Evolutionary conservation across 2,888 invertebrate species (phyloP).

Genomic region (Lochmaea crataegi): DNA sequence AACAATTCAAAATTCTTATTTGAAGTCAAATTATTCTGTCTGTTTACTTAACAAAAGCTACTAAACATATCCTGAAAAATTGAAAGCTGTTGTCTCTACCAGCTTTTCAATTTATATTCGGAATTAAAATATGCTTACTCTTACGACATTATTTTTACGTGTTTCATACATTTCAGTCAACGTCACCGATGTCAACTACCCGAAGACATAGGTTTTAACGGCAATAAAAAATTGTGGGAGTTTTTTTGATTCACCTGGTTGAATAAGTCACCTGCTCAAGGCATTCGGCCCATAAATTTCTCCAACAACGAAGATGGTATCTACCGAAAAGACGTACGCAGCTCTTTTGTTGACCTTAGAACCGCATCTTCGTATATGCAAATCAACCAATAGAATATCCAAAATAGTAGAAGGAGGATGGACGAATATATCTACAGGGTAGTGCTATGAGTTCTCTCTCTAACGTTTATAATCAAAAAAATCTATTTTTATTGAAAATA

Average conservation of each 20-base stretch:
- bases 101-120: slow-evolving; percentile 1
- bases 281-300: slow-evolving; percentile 61
- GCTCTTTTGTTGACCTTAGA: slow-evolving; percentile 36
- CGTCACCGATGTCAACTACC: slow-evolving; percentile 30
- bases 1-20: too few relatives aligned
- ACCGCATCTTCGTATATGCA: slow-evolving; percentile 33
- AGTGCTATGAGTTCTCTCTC: neutral
- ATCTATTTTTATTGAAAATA: neutral
- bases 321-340: slow-evolving; percentile 37
- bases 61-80: too few relatives aligned
- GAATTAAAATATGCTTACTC: slow-evolving; percentile 29
- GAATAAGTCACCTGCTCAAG: slow-evolving; percentile 59
- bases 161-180: slow-evolving; percentile 32
- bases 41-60: too few relatives aligned
- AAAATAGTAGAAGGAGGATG: slow-evolving; percentile 26
- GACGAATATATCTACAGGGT: slow-evolving; percentile 16
- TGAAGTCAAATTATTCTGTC: too few relatives aligned
- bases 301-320: slow-evolving; percentile 52
- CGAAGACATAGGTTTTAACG: slow-evolving; percentile 36
- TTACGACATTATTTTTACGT: slow-evolving; percentile 27
- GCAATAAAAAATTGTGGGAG: slow-evolving; percentile 44
- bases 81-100: too few relatives aligned
- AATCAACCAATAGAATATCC: slow-evolving; percentile 31
- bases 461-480: too few relatives aligned
- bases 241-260: slow-evolving; percentile 48